phyloP scores from a whole-genome alignment of 2,888 invertebrate species.

The Protodeltote pygarga region DNA sequence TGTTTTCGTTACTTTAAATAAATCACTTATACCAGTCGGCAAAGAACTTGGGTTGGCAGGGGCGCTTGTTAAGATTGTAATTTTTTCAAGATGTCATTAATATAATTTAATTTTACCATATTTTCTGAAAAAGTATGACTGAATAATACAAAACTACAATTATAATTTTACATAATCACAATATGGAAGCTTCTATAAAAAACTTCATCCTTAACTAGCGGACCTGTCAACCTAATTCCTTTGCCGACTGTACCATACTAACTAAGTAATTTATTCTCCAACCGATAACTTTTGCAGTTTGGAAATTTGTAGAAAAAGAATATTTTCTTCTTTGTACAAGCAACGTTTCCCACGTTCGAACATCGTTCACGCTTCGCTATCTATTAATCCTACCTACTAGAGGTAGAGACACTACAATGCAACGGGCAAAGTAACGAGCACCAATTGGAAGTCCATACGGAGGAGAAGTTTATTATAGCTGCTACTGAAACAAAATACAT shows the following conservation, averaged over 20 bases:
- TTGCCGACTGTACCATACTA: no score
- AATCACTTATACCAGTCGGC: no score
- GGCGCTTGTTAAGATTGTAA: no score
- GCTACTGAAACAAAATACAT: slow-evolving; percentile 70
- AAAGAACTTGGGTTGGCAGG: no score
- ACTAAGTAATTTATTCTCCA: slow-evolving; percentile 9
- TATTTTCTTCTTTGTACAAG: slow-evolving; percentile 21
- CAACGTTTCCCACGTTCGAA: slow-evolving; percentile 41
- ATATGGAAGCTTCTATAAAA: no score
- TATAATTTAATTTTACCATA: no score
- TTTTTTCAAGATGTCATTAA: no score
- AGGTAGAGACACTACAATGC: slow-evolving; percentile 48
- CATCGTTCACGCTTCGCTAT: slow-evolving; percentile 43
- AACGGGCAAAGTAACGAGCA: slow-evolving; percentile 48
- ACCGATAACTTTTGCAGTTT: slow-evolving; percentile 10
- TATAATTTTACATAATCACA: no score
- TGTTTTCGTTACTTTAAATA: slow-evolving; percentile 11
- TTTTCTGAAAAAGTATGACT: no score
- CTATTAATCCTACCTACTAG: slow-evolving; percentile 54
- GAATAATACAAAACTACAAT: no score
- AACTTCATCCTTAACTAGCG: no score
- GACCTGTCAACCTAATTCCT: no score
- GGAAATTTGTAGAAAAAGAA: slow-evolving; percentile 13
- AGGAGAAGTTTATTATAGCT: slow-evolving; percentile 54
- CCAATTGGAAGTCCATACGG: slow-evolving; percentile 51